Percentiles rank a stretch among this genome's conserved stretches.
Conservation (phyloP, 2,888 invertebrate species). For the Dryocosmus kuriphilus region DNA sequence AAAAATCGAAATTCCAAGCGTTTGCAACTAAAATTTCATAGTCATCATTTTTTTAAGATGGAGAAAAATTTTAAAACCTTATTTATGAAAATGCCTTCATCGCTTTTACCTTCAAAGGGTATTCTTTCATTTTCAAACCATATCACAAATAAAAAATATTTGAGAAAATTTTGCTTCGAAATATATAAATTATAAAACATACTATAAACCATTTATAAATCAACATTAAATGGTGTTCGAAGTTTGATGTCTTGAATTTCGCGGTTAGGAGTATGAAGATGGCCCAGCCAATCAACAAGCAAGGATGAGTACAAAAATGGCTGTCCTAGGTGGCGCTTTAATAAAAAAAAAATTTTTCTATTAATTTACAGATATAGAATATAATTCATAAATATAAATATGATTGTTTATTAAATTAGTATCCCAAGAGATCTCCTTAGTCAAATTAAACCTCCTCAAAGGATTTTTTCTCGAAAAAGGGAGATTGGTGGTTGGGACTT, state of each 20-base stretch:
- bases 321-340: background rate
- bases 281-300: background rate
- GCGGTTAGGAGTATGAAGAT: background rate
- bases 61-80: background rate
- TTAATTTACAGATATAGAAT: background rate
- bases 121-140: too few relatives aligned
- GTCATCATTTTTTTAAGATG: background rate
- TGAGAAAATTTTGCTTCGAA: too few relatives aligned
- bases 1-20: too few relatives aligned
- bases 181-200: too few relatives aligned
- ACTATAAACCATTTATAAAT: background rate
- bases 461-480: background rate
- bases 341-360: background rate
- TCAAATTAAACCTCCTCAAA: background rate
- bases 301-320: background rate
- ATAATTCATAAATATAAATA: background rate
- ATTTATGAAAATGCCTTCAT: background rate
- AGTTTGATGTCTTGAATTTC: background rate
- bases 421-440: background rate
- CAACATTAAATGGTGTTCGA: background rate
- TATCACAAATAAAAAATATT: too few relatives aligned
- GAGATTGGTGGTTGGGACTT: background rate
- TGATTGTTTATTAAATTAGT: background rate
- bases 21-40: background rate
- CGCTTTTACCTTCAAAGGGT: too few relatives aligned